A percentile compares a stretch with the other conserved stretches of the same genome.
Evolutionary conservation across 2,113 vertebrate genomes (phyloP).

Genomic region (Leptosomus discolor): DNA sequence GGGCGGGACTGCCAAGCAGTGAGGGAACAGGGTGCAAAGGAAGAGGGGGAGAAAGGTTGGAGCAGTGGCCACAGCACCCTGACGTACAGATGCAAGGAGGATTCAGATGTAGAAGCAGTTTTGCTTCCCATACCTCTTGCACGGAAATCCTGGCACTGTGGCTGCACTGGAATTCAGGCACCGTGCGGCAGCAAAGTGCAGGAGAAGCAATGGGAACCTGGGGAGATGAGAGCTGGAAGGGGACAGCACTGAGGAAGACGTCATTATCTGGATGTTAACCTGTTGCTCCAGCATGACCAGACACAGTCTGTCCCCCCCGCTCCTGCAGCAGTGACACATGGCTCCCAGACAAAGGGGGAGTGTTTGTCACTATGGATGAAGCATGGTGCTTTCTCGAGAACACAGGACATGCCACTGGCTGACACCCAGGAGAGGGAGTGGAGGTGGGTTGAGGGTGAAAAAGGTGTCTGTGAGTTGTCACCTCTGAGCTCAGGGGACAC

Average conservation of each 20-base stretch:
- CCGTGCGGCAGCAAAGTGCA: neutral
- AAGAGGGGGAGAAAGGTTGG: neutral
- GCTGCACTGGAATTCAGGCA: neutral
- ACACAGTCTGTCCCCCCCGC: neutral
- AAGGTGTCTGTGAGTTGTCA: neutral
- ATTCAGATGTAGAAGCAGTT: neutral
- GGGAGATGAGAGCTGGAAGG: neutral
- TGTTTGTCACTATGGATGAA: neutral
- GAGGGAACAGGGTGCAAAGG: neutral
- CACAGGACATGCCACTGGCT: neutral
- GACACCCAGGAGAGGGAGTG: neutral
- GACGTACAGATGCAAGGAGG: neutral
- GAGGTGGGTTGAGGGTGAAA: neutral
- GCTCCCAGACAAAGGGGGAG: neutral
- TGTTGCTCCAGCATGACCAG: neutral
- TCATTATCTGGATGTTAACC: neutral
- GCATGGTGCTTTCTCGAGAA: fast-evolving
- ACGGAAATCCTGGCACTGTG: fast-evolving
- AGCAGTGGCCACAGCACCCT: too few species aligned
- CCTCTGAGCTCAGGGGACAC: neutral
- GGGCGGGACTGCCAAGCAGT: neutral
- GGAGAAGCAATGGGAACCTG: neutral
- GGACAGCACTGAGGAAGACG: neutral
- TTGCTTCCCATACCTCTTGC: neutral
- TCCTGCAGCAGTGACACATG: neutral